Evolutionary conservation across 2,797 vertebrate species (phyloP), one percentile per base, ranked within the genome.

Genomic region (Babyrousa celebensis): DNA sequence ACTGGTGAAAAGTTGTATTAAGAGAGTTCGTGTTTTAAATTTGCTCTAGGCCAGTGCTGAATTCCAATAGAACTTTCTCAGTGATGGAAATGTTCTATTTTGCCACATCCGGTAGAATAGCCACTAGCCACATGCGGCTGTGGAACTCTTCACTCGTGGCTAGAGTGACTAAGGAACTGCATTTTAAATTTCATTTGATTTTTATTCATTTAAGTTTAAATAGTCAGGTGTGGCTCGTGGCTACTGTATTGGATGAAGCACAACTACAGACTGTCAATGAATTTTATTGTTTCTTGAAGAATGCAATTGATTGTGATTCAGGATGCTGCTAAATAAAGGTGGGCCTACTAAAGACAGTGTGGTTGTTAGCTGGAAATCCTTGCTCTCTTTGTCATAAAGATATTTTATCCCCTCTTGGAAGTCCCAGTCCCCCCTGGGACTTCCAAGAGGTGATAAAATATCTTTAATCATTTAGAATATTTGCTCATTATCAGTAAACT

Each of bases 11-110:
- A 94, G 62, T 58, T 82, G 58, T 78, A 62, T 85, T 32, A 18
- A 43, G 17, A 91, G 72, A 70, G 40, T 80, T 70, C 72, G 48
- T 71, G 36, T 94, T 86, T 86, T 85, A 71, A 40, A 68, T 94
- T 74, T 85, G 56, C 18, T 79, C 60, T 36, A 65, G 43, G n/a
- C 25, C 67, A 43, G 58, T 2, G 17, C 58, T 36, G 36, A 74
- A 48, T 84, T 58, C 70, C 93, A 17, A 29, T 63, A 48, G 78
- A 88, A 91, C 84, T 80, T 94, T 84, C 58, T 67, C 20, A 4
- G 8, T 15, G 68, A 63, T 58, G 77, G 62, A 25, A 43, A 40
- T 77, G 16, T 70, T 79, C 32, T 36, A 10, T 71, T 91, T 94
- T 36, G 52, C 43, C 77, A 9, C 36, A 3, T 87, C 36, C 43